Conservation (phyloP, 92 coral and sea anemone genomes). For the Zoanthus gigantus region DNA sequence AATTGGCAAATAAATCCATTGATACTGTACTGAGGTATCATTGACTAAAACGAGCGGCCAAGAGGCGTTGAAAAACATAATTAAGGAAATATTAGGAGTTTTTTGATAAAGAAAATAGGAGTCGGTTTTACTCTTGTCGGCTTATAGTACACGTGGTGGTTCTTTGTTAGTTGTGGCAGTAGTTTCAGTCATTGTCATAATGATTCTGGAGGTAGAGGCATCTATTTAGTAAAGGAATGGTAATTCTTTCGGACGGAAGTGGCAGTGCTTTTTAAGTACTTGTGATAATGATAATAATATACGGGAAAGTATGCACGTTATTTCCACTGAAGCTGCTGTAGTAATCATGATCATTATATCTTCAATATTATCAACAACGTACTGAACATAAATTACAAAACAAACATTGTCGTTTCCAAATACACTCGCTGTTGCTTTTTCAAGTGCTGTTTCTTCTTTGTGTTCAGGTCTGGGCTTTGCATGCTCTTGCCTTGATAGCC, state of each 20-base stretch:
- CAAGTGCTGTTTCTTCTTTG: background rate
- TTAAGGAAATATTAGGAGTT: background rate
- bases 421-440: background rate
- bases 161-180: background rate
- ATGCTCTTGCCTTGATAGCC: conserved; percentile 96
- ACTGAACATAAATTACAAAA: background rate
- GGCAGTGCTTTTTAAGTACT: background rate
- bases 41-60: background rate
- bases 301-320: background rate
- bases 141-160: background rate
- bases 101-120: background rate
- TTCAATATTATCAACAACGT: background rate
- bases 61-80: background rate
- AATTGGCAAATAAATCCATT: background rate
- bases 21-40: background rate
- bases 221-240: background rate
- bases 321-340: background rate
- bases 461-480: conserved; percentile 95
- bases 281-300: too few relatives aligned
- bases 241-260: background rate
- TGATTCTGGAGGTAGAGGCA: background rate
- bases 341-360: background rate
- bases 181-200: background rate
- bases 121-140: background rate
- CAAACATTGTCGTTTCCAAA: background rate